These are phyloP conservation scores for Lissonota sp. DNA, from an alignment of 2,888 invertebrate genomes.

Conservation along the genomic window DNA sequence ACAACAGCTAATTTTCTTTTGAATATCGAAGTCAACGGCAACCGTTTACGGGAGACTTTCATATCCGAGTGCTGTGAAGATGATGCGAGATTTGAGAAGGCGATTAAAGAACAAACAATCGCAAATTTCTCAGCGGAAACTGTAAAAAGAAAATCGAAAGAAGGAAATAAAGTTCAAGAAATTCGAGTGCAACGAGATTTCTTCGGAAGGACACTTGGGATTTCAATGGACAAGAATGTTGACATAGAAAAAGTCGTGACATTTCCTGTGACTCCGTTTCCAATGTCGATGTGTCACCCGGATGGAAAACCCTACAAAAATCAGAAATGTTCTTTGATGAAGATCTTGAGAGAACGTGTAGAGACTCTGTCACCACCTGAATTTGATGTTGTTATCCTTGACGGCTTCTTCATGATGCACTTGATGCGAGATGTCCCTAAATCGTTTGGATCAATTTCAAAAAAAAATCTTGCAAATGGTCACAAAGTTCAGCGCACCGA, in stretches of 20 bases:
- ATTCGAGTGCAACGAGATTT: constrained; percentile 55
- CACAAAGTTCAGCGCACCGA: too few species aligned
- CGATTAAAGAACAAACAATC: constrained; percentile 61
- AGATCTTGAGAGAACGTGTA: constrained; percentile 12
- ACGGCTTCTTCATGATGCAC: too few species aligned
- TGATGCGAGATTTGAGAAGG: constrained; percentile 59
- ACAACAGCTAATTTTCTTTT: constrained; percentile 66
- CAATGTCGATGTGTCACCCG: constrained; percentile 38
- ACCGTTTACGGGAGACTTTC: constrained; percentile 48
- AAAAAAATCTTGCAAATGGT: too few species aligned
- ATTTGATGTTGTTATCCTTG: too few species aligned
- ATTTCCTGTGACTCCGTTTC: constrained; percentile 42
- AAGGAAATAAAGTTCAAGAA: constrained; percentile 57
- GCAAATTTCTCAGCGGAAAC: constrained; percentile 63
- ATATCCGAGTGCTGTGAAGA: constrained; percentile 63
- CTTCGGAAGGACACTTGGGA: constrained; percentile 58
- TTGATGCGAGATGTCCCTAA: too few species aligned
- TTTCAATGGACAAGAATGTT: constrained; percentile 51
- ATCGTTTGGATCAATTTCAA: too few species aligned
- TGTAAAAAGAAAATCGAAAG: constrained; percentile 49
- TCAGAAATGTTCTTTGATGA: constrained; percentile 16
- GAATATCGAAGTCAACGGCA: constrained; percentile 58
- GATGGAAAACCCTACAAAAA: constrained; percentile 45
- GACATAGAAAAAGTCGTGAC: constrained; percentile 53
- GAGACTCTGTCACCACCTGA: too few species aligned